Percentiles rank a stretch among this genome's conserved stretches.
phyloP scores from a whole-genome alignment of 2,888 invertebrate genomes.

The Smittia aterrima region DNA sequence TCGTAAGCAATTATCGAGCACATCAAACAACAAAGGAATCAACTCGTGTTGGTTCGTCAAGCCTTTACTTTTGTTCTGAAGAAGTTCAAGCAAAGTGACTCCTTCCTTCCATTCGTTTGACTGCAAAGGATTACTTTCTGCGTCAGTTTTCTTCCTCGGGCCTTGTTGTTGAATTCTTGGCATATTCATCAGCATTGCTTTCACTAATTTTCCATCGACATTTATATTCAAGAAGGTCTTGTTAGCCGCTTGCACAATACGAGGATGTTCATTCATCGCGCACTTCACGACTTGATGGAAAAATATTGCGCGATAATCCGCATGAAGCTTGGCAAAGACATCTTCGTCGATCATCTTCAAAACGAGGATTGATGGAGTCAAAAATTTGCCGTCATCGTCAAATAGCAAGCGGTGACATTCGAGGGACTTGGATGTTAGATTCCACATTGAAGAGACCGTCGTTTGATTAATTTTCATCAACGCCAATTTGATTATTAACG shows the following conservation, averaged over 20 bases:
- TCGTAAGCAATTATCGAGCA: constrained; percentile 74
- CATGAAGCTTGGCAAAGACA: constrained; percentile 52
- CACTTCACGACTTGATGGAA: constrained; percentile 42
- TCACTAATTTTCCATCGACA: neutral
- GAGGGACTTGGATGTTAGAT: constrained; percentile 14
- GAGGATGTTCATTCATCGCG: constrained; percentile 9
- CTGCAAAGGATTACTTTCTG: constrained; percentile 52
- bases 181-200: neutral
- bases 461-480: constrained; percentile 19
- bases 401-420: constrained; percentile 22
- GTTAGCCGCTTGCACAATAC: constrained; percentile 15
- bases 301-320: constrained; percentile 4
- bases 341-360: constrained; percentile 47
- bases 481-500: constrained; percentile 11
- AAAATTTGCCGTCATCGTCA: constrained; percentile 51
- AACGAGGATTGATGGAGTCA: constrained; percentile 49
- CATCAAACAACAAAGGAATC: constrained; percentile 72
- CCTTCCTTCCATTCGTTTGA: constrained; percentile 75
- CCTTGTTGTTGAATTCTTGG: neutral
- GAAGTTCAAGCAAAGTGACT: constrained; percentile 74
- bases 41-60: constrained; percentile 61
- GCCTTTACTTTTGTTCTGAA: constrained; percentile 82
- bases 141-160: neutral
- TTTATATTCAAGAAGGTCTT: neutral
- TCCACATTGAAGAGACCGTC: neutral